Conservation (phyloP, 1,140 invertebrate species). For the Papilio helenus region DNA sequence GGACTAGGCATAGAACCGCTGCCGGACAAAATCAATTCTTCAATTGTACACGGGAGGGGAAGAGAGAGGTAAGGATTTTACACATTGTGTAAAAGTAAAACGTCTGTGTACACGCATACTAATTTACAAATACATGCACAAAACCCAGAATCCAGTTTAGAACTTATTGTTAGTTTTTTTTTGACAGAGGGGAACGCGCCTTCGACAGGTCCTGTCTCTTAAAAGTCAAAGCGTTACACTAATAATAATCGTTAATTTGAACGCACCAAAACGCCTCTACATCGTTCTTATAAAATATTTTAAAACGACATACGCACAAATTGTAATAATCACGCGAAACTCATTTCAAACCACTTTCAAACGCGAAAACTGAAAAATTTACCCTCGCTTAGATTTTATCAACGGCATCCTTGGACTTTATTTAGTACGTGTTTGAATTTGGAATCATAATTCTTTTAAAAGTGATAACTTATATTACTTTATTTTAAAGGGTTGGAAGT, state of each 20-base stretch:
- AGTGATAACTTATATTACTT: conserved; percentile 23
- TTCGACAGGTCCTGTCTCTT: not conserved
- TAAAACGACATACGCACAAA: conserved; percentile 58
- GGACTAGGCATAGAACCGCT: not conserved
- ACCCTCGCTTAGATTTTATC: conserved; percentile 28
- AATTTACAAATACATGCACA: not conserved
- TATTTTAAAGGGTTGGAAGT: not conserved
- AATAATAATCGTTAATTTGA: conserved; percentile 41
- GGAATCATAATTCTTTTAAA: not conserved
- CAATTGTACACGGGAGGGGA: no score
- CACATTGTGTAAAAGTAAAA: not conserved
- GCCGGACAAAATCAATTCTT: not conserved
- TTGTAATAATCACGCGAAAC: conserved; percentile 55
- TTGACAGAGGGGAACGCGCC: not conserved
- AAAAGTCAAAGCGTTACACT: not conserved
- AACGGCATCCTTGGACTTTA: conserved; percentile 12
- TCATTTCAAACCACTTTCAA: conserved; percentile 21
- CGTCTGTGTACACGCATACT: not conserved
- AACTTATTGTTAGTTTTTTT: not conserved
- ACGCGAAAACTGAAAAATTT: conserved; percentile 24
- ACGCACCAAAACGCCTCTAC: conserved; percentile 36
- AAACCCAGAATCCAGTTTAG: not conserved
- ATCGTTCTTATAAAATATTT: conserved; percentile 33
- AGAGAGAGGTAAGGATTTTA: no score
- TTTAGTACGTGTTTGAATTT: conserved; percentile 33